Evolutionary conservation across 2,888 invertebrate genomes (phyloP), one percentile per base, ranked within the genome.

Genomic region (Macaria notata): DNA sequence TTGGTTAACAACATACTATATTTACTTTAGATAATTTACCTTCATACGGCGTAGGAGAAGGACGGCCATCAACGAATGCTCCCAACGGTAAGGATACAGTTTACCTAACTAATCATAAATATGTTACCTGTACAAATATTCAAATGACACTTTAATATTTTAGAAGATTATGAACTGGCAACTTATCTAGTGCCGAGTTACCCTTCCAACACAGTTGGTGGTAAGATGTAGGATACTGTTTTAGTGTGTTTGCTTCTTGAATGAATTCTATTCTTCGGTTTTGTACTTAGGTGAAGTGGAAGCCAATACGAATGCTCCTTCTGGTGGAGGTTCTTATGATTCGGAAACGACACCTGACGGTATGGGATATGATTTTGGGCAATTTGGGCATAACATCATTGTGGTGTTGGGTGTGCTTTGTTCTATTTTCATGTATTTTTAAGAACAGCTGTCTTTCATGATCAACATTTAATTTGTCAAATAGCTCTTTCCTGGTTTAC

Each of bases 11-110:
- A 19, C 19, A 19, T 19, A 19, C 19, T 19, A 19, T 19, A 30
- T 48, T 52, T 47, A 39, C 47, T 44, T 4, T 57, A 57, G 56
- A 49, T 57, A 47, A 38, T n/a, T 47, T 36, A 19, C 51, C 51
- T 3, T 33, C 46, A n/a, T 45, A 52, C 31, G 47, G 47, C n/a
- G 3, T 3, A 42, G 2, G 43, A 31, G 33, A 31, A 1, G 44
- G 47, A 29, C 9, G 36, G 38, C 51, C 51, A 19, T 31, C 29
- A n/a, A 30, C 41, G 0, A n/a, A 36, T 7, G 30, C 30, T 45
- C 39, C 47, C 7, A 36, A 36, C 29, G 56, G 56, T 57, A 57
- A 57, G 52, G 9, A 3, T 36, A 3, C 33, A 36, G 7, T 36
- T 36, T 36, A 7, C 4, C 4, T 36, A 36, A 36, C 33, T 6